These are phyloP conservation scores for Lytechinus variegatus DNA, from an alignment of 35 echinoderm and acorn worm species.

Conservation along the genomic window DNA sequence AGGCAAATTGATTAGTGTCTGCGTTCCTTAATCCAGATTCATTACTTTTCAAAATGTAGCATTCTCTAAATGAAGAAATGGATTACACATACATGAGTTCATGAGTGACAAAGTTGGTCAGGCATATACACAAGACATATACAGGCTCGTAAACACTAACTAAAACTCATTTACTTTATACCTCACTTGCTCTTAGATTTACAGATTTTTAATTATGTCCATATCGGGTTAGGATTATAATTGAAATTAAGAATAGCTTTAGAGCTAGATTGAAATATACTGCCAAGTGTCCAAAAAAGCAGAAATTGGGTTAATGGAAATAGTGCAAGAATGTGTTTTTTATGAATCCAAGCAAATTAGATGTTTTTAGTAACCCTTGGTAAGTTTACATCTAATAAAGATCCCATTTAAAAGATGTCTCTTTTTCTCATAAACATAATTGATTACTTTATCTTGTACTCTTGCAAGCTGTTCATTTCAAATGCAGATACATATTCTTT, in stretches of 20 bases:
- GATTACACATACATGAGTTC: neutral
- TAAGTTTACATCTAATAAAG: neutral
- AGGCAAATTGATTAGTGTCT: slow-evolving; percentile 12
- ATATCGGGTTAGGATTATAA: no score
- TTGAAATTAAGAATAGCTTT: no score
- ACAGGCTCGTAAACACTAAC: neutral
- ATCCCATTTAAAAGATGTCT: neutral
- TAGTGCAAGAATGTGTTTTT: no score
- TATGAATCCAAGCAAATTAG: no score
- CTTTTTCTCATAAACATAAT: no score
- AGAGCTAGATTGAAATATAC: no score
- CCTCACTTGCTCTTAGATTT: neutral
- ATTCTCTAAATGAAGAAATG: neutral
- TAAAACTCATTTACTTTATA: neutral
- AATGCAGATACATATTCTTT: no score
- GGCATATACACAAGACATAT: neutral
- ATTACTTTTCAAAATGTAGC: slow-evolving; percentile 20
- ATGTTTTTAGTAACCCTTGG: neutral
- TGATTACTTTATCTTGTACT: no score
- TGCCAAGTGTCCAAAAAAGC: no score
- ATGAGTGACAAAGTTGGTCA: neutral
- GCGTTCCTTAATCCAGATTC: neutral
- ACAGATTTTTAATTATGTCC: no score
- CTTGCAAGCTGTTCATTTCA: no score
- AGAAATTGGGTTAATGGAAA: no score